These are phyloP conservation scores for Tachypleus tridentatus DNA, from an alignment of 1,140 invertebrate species.

Conservation along the genomic window DNA sequence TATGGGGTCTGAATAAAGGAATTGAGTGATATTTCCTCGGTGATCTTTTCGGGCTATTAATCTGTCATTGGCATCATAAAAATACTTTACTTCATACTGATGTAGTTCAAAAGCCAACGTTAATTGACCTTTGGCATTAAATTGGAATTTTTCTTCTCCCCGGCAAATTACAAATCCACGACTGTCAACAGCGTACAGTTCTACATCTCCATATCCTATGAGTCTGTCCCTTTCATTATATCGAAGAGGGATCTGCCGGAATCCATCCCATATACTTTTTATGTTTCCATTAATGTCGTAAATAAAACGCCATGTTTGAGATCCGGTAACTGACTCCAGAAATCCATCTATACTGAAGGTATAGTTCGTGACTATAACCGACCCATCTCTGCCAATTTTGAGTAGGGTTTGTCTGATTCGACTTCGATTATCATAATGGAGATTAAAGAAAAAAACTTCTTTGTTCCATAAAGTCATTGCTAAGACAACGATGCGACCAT, in stretches of 20 bases:
- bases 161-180: slow-evolving; percentile 81
- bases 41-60: slow-evolving; percentile 78
- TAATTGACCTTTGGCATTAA: slow-evolving; percentile 81
- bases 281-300: slow-evolving; percentile 95
- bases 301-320: slow-evolving; percentile 74
- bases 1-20: slow-evolving; percentile 89
- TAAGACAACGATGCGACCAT: slow-evolving; percentile 61
- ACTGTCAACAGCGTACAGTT: slow-evolving; percentile 63
- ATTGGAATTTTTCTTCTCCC: slow-evolving; percentile 84
- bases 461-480: slow-evolving; percentile 26
- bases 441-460: slow-evolving; percentile 23
- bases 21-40: slow-evolving; percentile 87
- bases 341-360: slow-evolving; percentile 32
- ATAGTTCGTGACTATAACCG: slow-evolving; percentile 23
- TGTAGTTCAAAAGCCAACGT: slow-evolving; percentile 52
- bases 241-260: slow-evolving; percentile 59
- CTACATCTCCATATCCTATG: slow-evolving; percentile 23
- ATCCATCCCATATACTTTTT: slow-evolving; percentile 23
- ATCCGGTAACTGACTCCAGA: slow-evolving; percentile 45
- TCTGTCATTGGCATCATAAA: slow-evolving; percentile 80
- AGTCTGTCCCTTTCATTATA: slow-evolving; percentile 63
- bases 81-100: slow-evolving; percentile 80
- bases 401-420: slow-evolving; percentile 40
- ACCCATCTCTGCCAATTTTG: slow-evolving; percentile 22
- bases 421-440: slow-evolving; percentile 60